Conservation (phyloP, 2,113 vertebrate genomes). For the Oreochromis spilurus region DNA sequence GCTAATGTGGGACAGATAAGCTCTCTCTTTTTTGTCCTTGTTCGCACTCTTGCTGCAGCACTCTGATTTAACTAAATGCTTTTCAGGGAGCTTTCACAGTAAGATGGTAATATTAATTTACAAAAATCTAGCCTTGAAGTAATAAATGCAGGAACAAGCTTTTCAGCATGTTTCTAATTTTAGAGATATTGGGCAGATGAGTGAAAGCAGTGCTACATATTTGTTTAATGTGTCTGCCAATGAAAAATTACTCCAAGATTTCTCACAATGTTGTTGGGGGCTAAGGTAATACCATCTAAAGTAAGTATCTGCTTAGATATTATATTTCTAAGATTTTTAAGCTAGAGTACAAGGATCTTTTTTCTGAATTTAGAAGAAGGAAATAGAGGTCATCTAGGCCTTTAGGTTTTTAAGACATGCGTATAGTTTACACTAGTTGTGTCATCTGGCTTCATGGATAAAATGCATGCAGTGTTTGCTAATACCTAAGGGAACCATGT, state of each 20-base stretch:
- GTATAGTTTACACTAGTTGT: background rate
- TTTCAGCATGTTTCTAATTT: background rate
- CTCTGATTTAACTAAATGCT: background rate
- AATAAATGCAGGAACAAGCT: background rate
- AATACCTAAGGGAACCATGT: background rate
- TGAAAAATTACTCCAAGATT: background rate
- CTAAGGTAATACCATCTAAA: background rate
- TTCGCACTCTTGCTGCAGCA: background rate
- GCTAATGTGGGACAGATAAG: background rate
- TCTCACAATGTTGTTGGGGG: background rate
- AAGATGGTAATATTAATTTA: background rate
- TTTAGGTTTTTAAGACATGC: background rate
- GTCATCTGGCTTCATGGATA: background rate
- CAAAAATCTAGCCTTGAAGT: background rate
- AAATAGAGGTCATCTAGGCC: background rate
- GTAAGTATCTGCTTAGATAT: background rate
- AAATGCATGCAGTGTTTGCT: background rate
- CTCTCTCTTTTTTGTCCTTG: background rate
- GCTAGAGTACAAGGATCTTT: accelerated
- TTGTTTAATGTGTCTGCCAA: background rate
- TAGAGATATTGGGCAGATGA: background rate
- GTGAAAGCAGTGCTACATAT: background rate
- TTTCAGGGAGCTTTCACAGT: background rate
- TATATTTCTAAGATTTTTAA: background rate
- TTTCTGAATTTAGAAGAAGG: background rate